Conservation (phyloP, 2,113 vertebrate species). For the Lepisosteus osseus region DNA sequence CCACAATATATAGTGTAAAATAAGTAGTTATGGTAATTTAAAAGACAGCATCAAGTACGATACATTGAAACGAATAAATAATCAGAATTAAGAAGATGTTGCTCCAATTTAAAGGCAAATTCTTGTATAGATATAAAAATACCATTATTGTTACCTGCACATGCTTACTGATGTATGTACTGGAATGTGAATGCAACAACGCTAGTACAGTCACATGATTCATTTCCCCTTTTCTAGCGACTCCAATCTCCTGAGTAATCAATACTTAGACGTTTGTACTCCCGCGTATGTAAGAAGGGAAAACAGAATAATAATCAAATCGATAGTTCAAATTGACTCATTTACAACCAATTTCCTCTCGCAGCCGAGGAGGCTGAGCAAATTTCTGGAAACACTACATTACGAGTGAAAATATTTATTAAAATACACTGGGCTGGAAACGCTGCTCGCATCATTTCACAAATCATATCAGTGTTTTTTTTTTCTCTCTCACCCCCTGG, state of each 20-base stretch:
- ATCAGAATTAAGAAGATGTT: too few relatives aligned
- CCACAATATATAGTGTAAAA: too few relatives aligned
- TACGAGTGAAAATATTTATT: neutral
- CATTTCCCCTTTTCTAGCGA: slow-evolving; percentile 12
- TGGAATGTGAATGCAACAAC: too few relatives aligned
- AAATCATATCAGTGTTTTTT: neutral
- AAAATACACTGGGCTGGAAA: neutral
- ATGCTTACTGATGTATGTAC: too few relatives aligned
- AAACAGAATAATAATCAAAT: slow-evolving; percentile 54
- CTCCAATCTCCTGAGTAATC: slow-evolving; percentile 45
- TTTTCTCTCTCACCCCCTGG: neutral
- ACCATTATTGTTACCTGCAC: too few relatives aligned
- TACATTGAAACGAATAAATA: too few relatives aligned
- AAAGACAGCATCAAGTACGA: too few relatives aligned
- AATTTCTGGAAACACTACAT: neutral
- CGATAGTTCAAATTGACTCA: slow-evolving; percentile 48
- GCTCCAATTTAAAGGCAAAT: too few relatives aligned
- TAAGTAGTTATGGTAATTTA: too few relatives aligned
- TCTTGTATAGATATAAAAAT: too few relatives aligned
- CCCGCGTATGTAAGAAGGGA: slow-evolving; percentile 45
- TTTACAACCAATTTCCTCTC: slow-evolving; percentile 47
- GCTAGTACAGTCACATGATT: too few relatives aligned
- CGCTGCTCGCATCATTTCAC: neutral
- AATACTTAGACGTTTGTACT: slow-evolving; percentile 44
- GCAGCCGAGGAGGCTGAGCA: slow-evolving; percentile 25